Base-by-base conservation (phyloP, 2,797 vertebrate species). In the Pelobates cultripes region DNA sequence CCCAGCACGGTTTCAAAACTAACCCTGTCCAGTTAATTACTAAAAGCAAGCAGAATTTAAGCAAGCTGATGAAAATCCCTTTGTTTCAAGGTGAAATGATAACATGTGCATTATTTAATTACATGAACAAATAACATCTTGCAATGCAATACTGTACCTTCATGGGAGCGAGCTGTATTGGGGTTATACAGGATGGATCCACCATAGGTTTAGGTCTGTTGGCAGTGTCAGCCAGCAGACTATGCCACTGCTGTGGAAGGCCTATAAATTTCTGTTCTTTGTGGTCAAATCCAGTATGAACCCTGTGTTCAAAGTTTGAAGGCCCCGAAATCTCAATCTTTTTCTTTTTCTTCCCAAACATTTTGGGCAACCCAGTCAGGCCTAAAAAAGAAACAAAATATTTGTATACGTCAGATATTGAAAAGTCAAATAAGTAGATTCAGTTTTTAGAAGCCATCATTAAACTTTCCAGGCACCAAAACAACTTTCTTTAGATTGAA, bases 301-400 rank as follows among this genome's bases (percentile, higher is more conserved):
- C 98, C 78, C 98, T 95, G 91, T 99, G 98, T 89, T 99, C 97
- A 28, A 99, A 99, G 93, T 99, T 99, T 4, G 97, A 99, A 14
- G 98, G 98, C 47, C 97, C 97, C 2, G 98, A 99, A 87, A 99
- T 99, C 91, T 99, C 97, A 88, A 98, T 94, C 87, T 96, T 93
- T 93, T 99, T 99, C 94, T 99, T 99, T 94, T 99, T 99, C 92
- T 99, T 99, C 75, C 98, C 98, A 70, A 99, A 99, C 98, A 99
- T 99, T 95, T 92, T 98, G 96, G 92, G 95, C 91, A 96, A 92
- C 90, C 93, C 97, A 94, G 93, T 89, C 86, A 93, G 91, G 93
- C 92, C 94, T 96, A 91, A 78, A 75, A 86, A 69, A 42, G 41
- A 81, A 80, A n/a, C 6, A n/a, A 74, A n/a, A 45, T 40, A 73